A percentile compares a stretch with the other conserved stretches of the same genome.
These are phyloP conservation scores for Zaprionus camerounensis DNA, from an alignment of 1,140 invertebrate genomes.

Conservation along the genomic window DNA sequence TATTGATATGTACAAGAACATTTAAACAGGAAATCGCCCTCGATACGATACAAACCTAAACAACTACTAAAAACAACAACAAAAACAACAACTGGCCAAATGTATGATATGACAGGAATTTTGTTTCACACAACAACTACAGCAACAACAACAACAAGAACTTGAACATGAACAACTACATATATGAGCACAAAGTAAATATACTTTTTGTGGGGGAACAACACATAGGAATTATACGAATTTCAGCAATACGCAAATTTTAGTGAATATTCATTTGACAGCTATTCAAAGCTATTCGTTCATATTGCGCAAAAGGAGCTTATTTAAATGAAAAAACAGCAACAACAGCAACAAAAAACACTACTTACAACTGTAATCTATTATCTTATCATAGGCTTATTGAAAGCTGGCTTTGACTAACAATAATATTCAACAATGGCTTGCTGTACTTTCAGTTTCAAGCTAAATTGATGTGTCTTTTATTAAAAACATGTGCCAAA, in stretches of 20 bases:
- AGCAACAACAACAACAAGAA: conserved; percentile 26
- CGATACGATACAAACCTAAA: conserved; percentile 11
- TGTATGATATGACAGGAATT: conserved; percentile 23
- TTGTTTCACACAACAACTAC: conserved; percentile 25
- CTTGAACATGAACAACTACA: conserved; percentile 41
- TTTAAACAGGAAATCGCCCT: conserved; percentile 28
- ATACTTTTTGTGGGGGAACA: conserved; percentile 80
- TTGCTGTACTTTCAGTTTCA: conserved; percentile 43
- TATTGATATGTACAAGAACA: conserved; percentile 11
- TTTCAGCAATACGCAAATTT: conserved; percentile 65
- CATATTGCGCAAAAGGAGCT: conserved; percentile 62
- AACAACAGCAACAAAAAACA: conserved; percentile 29
- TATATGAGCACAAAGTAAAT: conserved; percentile 61
- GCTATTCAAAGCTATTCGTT: conserved; percentile 39
- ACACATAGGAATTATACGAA: conserved; percentile 84
- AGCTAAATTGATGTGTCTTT: conserved; percentile 12
- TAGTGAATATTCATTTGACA: conserved; percentile 44
- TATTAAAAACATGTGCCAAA: conserved; percentile 38
- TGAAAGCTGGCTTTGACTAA: conserved; percentile 22
- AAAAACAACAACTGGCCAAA: conserved; percentile 63
- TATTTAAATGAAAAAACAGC: conserved; percentile 58
- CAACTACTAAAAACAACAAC: conserved; percentile 5
- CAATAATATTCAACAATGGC: conserved; percentile 24
- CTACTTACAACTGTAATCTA: conserved; percentile 21
- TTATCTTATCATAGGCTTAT: conserved; percentile 5